phyloP scores from a whole-genome alignment of 2,797 vertebrate species.

The Acrocephalus scirpaceus region DNA sequence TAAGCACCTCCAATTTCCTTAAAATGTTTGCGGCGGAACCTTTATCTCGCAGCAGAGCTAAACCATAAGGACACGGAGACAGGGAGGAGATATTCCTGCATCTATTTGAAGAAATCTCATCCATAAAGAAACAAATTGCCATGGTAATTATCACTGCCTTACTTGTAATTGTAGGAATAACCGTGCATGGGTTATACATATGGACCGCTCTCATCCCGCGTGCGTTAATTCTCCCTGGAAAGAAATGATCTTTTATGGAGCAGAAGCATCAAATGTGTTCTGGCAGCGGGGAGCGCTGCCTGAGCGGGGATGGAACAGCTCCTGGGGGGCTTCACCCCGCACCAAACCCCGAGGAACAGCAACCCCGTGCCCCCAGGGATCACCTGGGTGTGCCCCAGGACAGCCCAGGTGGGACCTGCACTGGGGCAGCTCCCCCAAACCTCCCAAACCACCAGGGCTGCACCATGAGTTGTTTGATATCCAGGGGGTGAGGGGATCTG shows the following conservation, averaged over 20 bases:
- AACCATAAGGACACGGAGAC: slow-evolving; percentile 41
- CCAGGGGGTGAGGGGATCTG: background rate
- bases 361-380: background rate
- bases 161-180: slow-evolving; percentile 50
- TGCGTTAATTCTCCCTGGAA: slow-evolving; percentile 32
- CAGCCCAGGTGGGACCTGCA: fast-evolving
- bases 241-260: slow-evolving; percentile 60
- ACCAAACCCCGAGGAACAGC: fast-evolving
- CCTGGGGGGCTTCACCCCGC: background rate
- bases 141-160: slow-evolving; percentile 63
- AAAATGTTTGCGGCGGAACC: slow-evolving; percentile 55
- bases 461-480: background rate
- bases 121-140: slow-evolving; percentile 70
- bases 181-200: slow-evolving; percentile 44
- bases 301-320: background rate
- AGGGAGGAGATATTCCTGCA: slow-evolving; percentile 61
- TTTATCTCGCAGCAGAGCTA: slow-evolving; percentile 49
- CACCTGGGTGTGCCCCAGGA: background rate
- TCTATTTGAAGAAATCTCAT: slow-evolving; percentile 68
- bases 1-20: slow-evolving; percentile 60
- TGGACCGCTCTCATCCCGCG: slow-evolving; percentile 13
- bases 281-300: slow-evolving; percentile 12
- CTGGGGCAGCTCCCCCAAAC: background rate
- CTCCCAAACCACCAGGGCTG: background rate
- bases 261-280: slow-evolving; percentile 1